Base-by-base conservation (phyloP, 2,888 invertebrate genomes). In the Drosophila nr. perissopoda region DNA sequence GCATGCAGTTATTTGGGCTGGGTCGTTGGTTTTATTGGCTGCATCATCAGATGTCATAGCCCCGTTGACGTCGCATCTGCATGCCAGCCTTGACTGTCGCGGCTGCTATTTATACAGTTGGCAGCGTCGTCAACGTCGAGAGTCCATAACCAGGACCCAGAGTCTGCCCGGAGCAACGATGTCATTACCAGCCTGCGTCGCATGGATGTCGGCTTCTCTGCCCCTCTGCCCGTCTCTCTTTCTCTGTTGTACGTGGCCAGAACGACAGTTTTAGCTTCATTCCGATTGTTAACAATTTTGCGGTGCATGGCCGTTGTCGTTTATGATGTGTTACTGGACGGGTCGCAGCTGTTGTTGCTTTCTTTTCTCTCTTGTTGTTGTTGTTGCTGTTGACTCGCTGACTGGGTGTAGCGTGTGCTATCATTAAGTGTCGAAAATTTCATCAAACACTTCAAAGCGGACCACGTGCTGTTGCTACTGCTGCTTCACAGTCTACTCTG, bases 401-500 rank as follows among this genome's bases (percentile, higher is more conserved):
- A 49, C 69, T 42, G 21, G 48, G 56, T 72, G 70, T 77, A 76
- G 90, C 88, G 88, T 88, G 91, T 79, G 79, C 81, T 79, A 91
- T 91, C 88, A 91, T 89, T 88, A 91, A 91, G 89, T 88, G 91
- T 83, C 88, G 90, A 89, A 88, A 91, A 91, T 91, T 88, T 83
- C 89, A 88, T 89, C 91, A 89, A 85, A 90, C 90, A 90, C 88
- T 90, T 90, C 89, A 88, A 87, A 85, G 72, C 67, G 85, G 85
- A 80, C 80, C 85, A 82, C 82, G 88, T 77, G 84, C 70, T 70
- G 60, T 61, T 53, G 27, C 25, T 38, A 42, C 16, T 52, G 34
- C 38, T 52, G 7, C 3, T 42, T 42, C 29, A 21, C 4, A 57
- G 57, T 57, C 31, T 31, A 31, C 21, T 29, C 34, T 34, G 34